Conservation (phyloP, 2,113 vertebrate genomes). For the Zonotrichia leucophrys region DNA sequence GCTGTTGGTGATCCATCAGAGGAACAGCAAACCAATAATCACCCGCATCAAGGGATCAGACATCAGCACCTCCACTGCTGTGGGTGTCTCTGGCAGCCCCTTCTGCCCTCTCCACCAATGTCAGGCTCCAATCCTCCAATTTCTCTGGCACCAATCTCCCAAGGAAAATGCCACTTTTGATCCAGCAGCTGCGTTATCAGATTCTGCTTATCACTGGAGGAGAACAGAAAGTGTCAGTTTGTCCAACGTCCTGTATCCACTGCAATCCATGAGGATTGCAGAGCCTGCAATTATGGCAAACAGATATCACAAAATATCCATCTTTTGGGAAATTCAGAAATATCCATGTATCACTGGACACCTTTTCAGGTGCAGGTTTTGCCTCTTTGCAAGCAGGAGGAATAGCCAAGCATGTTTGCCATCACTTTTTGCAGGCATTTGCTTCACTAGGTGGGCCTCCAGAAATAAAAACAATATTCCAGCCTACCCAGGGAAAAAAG, state of each 20-base stretch:
- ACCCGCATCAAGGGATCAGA: rapidly evolving
- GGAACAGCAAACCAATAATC: background rate
- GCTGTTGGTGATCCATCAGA: background rate
- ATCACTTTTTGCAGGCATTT: background rate
- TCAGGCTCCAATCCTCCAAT: background rate
- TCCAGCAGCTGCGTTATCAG: rapidly evolving
- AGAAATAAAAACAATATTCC: background rate
- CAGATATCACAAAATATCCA: background rate
- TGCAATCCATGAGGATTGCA: background rate
- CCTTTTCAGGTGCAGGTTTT: background rate
- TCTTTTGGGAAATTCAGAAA: background rate
- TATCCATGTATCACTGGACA: background rate
- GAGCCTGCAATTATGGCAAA: background rate
- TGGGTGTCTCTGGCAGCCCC: background rate
- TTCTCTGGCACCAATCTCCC: background rate
- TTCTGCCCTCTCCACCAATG: background rate
- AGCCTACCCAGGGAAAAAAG: background rate
- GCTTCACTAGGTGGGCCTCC: background rate
- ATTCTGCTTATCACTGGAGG: background rate
- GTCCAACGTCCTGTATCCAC: background rate
- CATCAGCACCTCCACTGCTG: rapidly evolving
- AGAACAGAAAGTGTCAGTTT: background rate
- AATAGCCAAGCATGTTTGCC: background rate
- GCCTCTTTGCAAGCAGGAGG: background rate
- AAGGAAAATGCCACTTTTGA: background rate